Conservation (phyloP, 92 coral and sea anemone genomes). For the Epizoanthus rinbou region DNA sequence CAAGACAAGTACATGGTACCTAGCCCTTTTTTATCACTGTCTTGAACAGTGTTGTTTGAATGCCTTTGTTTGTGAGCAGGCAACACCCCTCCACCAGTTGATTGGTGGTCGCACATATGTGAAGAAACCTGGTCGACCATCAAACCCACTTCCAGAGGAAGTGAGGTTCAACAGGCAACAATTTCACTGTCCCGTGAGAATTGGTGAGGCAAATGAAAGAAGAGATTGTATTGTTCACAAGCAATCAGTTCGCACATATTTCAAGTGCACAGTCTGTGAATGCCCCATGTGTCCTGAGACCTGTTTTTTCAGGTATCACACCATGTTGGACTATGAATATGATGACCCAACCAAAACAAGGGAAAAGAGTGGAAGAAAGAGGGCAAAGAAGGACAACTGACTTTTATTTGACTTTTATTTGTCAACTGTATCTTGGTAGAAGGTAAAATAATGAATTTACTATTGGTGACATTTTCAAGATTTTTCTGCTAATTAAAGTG, state of each 20-base stretch:
- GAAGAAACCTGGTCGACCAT: constrained; percentile 46
- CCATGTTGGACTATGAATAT: constrained; percentile 40
- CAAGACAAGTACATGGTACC: not conserved
- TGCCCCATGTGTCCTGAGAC: constrained; percentile 39
- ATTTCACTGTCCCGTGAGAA: constrained; percentile 33
- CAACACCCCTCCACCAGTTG: constrained; percentile 40
- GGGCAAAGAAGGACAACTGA: constrained; percentile 42
- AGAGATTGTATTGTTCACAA: constrained; percentile 46
- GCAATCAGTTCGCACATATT: constrained; percentile 38
- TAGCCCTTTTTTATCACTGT: not conserved
- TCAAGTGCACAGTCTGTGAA: constrained; percentile 41
- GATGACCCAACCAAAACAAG: constrained; percentile 46
- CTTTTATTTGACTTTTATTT: not conserved
- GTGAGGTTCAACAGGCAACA: constrained; percentile 32
- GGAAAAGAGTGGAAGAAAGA: constrained; percentile 53
- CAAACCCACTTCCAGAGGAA: constrained; percentile 48
- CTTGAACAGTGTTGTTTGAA: constrained; percentile 27
- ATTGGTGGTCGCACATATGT: constrained; percentile 34
- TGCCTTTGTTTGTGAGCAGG: constrained; percentile 14
- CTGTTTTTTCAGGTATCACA: constrained; percentile 42
- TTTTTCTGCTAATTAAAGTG: no score
- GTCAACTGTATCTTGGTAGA: not conserved
- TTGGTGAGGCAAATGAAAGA: constrained; percentile 29
- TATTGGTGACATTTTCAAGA: constrained; percentile 13
- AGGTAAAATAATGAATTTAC: constrained; percentile 23